Evolutionary conservation across 2,888 invertebrate species (phyloP), one percentile per base, ranked within the genome.

Genomic region (Anarsia innoxiella): DNA sequence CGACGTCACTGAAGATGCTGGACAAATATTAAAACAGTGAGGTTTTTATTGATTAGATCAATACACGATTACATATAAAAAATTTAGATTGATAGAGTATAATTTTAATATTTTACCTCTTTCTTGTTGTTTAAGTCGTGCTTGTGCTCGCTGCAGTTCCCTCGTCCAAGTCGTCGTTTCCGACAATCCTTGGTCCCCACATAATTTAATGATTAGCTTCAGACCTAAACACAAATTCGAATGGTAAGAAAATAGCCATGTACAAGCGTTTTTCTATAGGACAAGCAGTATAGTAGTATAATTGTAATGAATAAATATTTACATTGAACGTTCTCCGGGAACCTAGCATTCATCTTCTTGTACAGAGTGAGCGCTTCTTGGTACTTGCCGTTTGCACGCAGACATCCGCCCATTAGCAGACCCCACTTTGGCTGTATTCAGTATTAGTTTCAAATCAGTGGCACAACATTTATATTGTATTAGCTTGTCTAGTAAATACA

Each of bases 321-420:
- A 89, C 98, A 98, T 64, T 97, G 96, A 1, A 94, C 88, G 70
- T 98, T 97, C 45, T 98, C 97, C 0, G 99, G 99, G 71, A 99
- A 99, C 49, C 91, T 89, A 12, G 89, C 86, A 63, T 97, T 93
- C 57, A 98, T 92, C 49, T 90, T 89, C 75, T 94, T 93, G 74
- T 96, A 97, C 0, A 93, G 88, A 4, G 90, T 86, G 12, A 96
- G 84, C 5, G 96, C 95, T 56, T 92, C 91, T 51, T 93, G 93
- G 66, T 94, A 94, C 58, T 92, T 92, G 1, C 95, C 95, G 49
- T 88, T 89, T 39, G 93, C 86, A 35, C 94, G 87, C 51, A 93
- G 87, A 66, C 93, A 94, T 2, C 91, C 90, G 15, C 94, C 95
- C 53, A 93, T 91, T 69, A 93, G 87, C 45, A 95, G 79, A 41